Evolutionary conservation across 2,113 vertebrate species (phyloP), one percentile per base, ranked within the genome.

Genomic region (Myotis yumanensis): DNA sequence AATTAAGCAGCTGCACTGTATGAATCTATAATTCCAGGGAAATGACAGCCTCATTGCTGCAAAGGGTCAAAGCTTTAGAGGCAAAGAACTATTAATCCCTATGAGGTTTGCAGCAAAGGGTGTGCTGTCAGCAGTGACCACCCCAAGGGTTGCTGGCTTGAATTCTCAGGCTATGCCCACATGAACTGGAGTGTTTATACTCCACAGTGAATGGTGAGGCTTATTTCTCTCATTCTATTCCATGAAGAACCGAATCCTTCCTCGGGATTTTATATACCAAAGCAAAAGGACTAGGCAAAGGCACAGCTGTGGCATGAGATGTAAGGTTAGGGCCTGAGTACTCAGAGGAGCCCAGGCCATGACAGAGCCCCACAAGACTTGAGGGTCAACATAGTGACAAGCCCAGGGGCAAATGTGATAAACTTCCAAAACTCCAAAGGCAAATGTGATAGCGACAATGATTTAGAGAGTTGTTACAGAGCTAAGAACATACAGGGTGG

Each of bases 1-100:
- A 93, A 93, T 90, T 92, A 93, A 86, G 68, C 90, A 95, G 89
- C 86, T 94, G 86, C 92, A 86, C 69, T 86, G 11, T 90, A 79
- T 16, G 51, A 95, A 95, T 92, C 92, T 89, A 48, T 95, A 92
- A 97, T 96, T 95, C 81, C 81, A 94, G 64, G 68, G 90, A 95
- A 48, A 28, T 82, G 77, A 95, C 85, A 97, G 89, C 77, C 82
- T 95, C 77, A 52, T 52, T 90, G 85, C 66, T 23, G 46, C 81
- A 52, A 95, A 92, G 62, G 52, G 89, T 79, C 90, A 20, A 87
- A 37, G 62, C 62, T 90, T 95, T 72, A 64, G 80, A 92, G 68
- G 73, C 48, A 73, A 90, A 90, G 57, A 90, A 91, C 54, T 83
- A 66, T 82, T 79, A 95, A 90, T 96, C 76, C 90, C 82, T 40